Conservation (phyloP, 2,797 vertebrate species). For the Scleropages formosus region DNA sequence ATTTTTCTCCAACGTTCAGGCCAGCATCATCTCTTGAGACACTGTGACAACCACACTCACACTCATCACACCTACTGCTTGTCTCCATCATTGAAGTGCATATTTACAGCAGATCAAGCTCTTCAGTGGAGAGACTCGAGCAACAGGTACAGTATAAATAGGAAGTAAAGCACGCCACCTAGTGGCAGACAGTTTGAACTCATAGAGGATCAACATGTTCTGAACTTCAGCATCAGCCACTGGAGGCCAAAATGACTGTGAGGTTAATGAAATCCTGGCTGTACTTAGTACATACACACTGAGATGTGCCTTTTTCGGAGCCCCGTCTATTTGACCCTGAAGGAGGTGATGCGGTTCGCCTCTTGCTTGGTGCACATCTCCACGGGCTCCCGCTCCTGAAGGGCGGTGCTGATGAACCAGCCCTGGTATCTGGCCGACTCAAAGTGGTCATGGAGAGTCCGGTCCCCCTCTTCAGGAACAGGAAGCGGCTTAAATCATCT, state of each 20-base stretch:
- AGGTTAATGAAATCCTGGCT: background rate
- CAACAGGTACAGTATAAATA: background rate
- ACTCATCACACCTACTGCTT: background rate
- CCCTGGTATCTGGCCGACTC: slow-evolving; percentile 51
- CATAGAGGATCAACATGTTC: slow-evolving; percentile 5
- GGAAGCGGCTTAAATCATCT: slow-evolving; percentile 44
- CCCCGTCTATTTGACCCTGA: slow-evolving; percentile 31
- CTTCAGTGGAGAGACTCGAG: background rate
- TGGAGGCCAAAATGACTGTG: background rate
- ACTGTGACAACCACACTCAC: slow-evolving; percentile 4
- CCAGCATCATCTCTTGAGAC: background rate
- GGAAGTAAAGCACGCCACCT: background rate
- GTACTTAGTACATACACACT: slow-evolving; percentile 50
- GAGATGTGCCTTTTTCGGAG: background rate
- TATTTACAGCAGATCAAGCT: too few relatives aligned
- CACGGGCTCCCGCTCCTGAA: slow-evolving; percentile 11
- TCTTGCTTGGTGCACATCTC: slow-evolving; percentile 39
- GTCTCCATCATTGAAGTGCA: background rate
- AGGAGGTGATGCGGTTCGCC: background rate
- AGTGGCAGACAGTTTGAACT: background rate
- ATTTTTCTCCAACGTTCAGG: slow-evolving; percentile 15
- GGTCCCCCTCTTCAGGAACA: slow-evolving; percentile 43
- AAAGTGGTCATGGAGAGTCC: slow-evolving; percentile 32
- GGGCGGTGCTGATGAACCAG: slow-evolving; percentile 60
- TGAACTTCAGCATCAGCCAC: background rate